Base-by-base conservation (phyloP, 1,140 invertebrate species). In the Bicyclus anynana region DNA sequence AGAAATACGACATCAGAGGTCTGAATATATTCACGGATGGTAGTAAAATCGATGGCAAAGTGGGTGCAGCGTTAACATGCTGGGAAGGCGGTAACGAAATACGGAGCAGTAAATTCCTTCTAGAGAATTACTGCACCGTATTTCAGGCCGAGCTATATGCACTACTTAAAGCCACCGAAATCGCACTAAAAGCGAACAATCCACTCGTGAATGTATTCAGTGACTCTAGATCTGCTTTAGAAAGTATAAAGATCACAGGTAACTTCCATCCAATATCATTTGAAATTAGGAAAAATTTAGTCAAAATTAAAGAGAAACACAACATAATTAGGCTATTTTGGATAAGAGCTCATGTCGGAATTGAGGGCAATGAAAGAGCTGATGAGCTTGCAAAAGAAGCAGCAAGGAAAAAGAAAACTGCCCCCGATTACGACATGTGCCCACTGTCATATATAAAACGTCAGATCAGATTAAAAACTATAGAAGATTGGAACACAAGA, bases 21-120 rank as follows among this genome's bases (percentile, higher is more conserved):
- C 33, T 33, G 18, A 20, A 7, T 2, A 37, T 61, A 7, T 54
- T 50, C 12, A 55, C 59, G 4, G 59, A 62, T 37, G 53, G 59
- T 1, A 55, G 59, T 18, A 61, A 44, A 13, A 54, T 61, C 42
- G 59, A 40, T 6, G 47, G 59, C 17, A 23, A 29, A 17, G 53
- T 62, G 0, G 53, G 53, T 3, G 59, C 59, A 0, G 59, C 53
- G 5, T 12, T 62, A 6, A 52, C 53, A 14, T n/a, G 51, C 9
- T 56, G 59, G 59, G 44, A 52, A 1, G 21, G 29, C 10, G 42
- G 21, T 0, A 2, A 5, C 18, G 59, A 62, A n/a, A 48, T 12
- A 23, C 23, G 23, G 23, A 23, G 23, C 7, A 23, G 23, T 5
- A 56, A 42, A 13, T 2, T 21, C n/a, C 3, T 46, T 2, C 51